Evolutionary conservation across 2,113 vertebrate species (phyloP).

Genomic region (Solenodon paradoxus): DNA sequence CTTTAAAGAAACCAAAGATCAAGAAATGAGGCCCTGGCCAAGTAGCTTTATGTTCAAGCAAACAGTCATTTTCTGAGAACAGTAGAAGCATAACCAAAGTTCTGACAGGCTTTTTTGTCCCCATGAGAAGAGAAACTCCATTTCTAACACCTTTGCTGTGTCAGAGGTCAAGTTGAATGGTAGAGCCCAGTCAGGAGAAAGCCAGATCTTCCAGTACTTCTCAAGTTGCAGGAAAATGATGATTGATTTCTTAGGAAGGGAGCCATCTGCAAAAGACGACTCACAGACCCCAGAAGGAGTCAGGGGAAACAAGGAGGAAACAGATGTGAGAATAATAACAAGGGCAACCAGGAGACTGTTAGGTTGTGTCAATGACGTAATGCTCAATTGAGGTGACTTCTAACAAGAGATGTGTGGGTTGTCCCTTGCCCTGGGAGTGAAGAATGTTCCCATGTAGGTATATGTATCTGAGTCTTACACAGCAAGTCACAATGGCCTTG

Average conservation of each 20-base stretch:
- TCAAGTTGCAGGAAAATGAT: conserved; percentile 39
- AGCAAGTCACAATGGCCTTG: conserved; percentile 47
- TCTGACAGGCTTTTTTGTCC: conserved; percentile 15
- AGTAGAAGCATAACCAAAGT: neutral
- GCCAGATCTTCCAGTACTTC: conserved; percentile 26
- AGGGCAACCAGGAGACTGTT: conserved; percentile 25
- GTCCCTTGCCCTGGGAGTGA: conserved; percentile 15
- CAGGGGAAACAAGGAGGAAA: conserved; percentile 31
- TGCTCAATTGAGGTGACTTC: conserved; percentile 46
- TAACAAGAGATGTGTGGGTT: conserved; percentile 30
- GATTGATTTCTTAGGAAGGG: conserved; percentile 57
- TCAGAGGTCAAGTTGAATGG: neutral
- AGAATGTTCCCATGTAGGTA: conserved; percentile 52
- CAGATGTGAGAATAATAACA: conserved; percentile 65
- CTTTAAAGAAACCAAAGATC: neutral
- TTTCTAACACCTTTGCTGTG: conserved; percentile 9
- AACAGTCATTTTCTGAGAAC: neutral
- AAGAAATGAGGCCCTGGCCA: neutral
- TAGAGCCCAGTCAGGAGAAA: conserved; percentile 7
- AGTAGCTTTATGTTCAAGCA: neutral
- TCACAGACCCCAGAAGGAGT: conserved; percentile 12
- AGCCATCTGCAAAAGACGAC: conserved; percentile 36
- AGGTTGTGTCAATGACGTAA: conserved; percentile 51
- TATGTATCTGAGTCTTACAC: neutral
- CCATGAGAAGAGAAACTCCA: neutral